Percentiles rank a stretch among this genome's conserved stretches.
These are phyloP conservation scores for Parthenolecanium corni DNA, from an alignment of 2,888 invertebrate species.

Conservation along the genomic window DNA sequence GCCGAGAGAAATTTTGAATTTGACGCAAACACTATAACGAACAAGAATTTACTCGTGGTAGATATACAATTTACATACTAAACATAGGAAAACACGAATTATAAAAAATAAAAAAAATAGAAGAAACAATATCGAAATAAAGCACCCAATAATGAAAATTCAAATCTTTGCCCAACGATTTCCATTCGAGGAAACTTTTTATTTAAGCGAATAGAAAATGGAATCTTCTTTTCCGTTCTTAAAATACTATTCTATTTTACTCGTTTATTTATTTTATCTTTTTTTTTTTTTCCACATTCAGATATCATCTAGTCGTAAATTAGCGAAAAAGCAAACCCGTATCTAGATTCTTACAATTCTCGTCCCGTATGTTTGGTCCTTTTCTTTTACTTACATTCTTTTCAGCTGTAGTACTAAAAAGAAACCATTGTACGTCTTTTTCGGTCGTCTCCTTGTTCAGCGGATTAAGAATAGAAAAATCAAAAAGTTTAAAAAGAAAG, in stretches of 20 bases:
- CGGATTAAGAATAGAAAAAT: conserved; percentile 14
- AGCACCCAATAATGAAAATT: background rate
- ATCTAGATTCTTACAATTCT: background rate
- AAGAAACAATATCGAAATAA: background rate
- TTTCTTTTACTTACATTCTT: background rate
- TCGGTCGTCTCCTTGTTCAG: background rate
- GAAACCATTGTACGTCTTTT: no score
- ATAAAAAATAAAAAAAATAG: background rate
- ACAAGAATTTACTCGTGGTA: no score
- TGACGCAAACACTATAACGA: no score
- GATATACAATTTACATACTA: no score
- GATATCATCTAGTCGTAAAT: conserved; percentile 27
- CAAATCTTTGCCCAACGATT: conserved; percentile 13
- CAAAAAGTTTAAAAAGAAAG: conserved; percentile 26
- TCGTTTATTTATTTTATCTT: background rate
- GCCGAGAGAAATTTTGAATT: no score
- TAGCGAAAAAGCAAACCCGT: conserved; percentile 13
- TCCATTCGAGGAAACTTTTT: conserved; percentile 16
- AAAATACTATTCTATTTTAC: no score
- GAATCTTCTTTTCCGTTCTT: background rate
- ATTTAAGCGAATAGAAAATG: conserved; percentile 20
- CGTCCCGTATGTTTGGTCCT: background rate
- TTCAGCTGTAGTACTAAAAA: background rate
- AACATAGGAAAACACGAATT: no score
- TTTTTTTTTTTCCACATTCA: conserved; percentile 14